phyloP scores from a whole-genome alignment of 2,797 vertebrate genomes.

The Myoxocephalus aenaeus region DNA sequence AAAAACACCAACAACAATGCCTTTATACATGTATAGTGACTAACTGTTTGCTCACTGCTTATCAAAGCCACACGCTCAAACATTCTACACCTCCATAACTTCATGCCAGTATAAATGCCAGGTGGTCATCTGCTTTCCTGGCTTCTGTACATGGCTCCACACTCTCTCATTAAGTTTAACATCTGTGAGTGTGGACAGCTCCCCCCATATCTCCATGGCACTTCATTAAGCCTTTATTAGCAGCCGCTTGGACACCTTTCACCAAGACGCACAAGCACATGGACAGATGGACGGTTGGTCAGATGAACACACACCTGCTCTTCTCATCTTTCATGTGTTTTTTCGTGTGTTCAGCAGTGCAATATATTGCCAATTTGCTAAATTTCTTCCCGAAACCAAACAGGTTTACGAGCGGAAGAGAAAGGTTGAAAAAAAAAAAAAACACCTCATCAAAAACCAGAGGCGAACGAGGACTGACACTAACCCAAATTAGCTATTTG shows the following conservation, averaged over 20 bases:
- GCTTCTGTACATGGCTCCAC: slow-evolving; percentile 42
- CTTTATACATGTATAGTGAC: slow-evolving; percentile 4
- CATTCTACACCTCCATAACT: slow-evolving; percentile 16
- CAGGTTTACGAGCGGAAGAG: neutral
- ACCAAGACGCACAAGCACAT: neutral
- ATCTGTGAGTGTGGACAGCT: slow-evolving; percentile 69
- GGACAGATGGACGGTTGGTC: slow-evolving; percentile 35
- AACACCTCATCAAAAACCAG: slow-evolving; percentile 33
- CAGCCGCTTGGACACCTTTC: slow-evolving; percentile 43
- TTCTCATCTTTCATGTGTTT: slow-evolving; percentile 27
- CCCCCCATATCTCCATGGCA: slow-evolving; percentile 60
- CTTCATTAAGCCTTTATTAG: slow-evolving; percentile 78
- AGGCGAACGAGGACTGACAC: slow-evolving; percentile 66
- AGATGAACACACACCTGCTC: slow-evolving; percentile 18
- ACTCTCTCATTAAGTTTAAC: slow-evolving; percentile 78
- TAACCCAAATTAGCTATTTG: slow-evolving; percentile 78
- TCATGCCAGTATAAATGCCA: slow-evolving; percentile 41
- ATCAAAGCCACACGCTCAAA: slow-evolving; percentile 20
- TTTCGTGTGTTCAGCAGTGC: slow-evolving; percentile 34
- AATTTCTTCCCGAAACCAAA: slow-evolving; percentile 44
- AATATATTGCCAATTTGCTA: slow-evolving; percentile 34
- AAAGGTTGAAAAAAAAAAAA: slow-evolving; percentile 1
- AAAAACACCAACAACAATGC: neutral
- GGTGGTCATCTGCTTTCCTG: slow-evolving; percentile 46
- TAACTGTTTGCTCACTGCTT: slow-evolving; percentile 2